A percentile compares a stretch with the other conserved stretches of the same genome.
Evolutionary conservation across 2,113 vertebrate genomes (phyloP).

Genomic region (Reinhardtius hippoglossoides): DNA sequence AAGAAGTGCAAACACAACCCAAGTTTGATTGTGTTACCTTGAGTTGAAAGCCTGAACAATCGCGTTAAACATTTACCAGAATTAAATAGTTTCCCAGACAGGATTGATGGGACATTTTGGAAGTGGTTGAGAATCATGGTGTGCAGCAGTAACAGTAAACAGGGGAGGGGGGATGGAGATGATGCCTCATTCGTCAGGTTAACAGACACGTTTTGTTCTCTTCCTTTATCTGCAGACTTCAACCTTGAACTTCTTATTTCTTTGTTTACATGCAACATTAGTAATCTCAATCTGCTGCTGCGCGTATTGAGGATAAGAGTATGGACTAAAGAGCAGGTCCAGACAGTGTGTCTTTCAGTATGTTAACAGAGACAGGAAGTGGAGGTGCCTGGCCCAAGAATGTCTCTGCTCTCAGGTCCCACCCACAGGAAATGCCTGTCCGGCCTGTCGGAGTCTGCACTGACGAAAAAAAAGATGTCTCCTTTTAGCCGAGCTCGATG

Average conservation of each 20-base stretch:
- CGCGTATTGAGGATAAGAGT: not conserved
- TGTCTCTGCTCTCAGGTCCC: conserved; percentile 71
- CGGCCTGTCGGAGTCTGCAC: conserved; percentile 57
- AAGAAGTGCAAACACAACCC: not conserved
- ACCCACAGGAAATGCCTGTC: conserved; percentile 83
- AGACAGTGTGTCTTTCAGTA: conserved; percentile 64
- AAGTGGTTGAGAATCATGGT: no score
- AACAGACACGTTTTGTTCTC: not conserved
- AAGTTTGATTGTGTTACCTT: not conserved
- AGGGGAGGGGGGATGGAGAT: no score
- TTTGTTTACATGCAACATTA: conserved; percentile 30
- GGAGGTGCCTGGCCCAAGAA: conserved; percentile 79
- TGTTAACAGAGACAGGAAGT: conserved; percentile 78
- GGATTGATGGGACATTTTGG: no score
- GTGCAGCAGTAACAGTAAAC: no score
- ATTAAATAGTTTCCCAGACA: not conserved
- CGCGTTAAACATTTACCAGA: not conserved
- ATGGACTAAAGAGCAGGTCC: conserved; percentile 21
- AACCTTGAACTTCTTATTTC: not conserved
- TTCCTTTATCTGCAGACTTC: not conserved
- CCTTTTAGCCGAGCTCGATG: conserved; percentile 42
- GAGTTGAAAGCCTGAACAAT: no score
- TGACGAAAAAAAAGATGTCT: conserved; percentile 26
- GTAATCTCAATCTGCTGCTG: conserved; percentile 22
- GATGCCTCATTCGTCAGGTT: no score